Evolutionary conservation across 2,888 invertebrate species (phyloP).

Genomic region (Patella caerulea): DNA sequence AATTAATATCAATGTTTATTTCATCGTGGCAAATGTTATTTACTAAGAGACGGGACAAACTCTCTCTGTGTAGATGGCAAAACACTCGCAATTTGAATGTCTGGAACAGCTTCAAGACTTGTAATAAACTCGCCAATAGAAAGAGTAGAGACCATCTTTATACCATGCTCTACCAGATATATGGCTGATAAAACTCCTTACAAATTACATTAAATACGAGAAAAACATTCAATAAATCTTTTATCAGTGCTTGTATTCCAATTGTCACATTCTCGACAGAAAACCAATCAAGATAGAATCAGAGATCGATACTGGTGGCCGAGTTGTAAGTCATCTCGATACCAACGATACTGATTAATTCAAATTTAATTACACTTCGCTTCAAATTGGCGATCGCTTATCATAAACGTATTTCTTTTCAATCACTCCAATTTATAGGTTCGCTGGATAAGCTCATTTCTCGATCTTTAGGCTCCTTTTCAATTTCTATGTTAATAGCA

Average conservation of each 20-base stretch:
- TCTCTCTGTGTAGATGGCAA: too few relatives aligned
- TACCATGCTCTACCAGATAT: too few relatives aligned
- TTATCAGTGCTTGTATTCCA: slow-evolving; percentile 6
- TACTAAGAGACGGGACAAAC: too few relatives aligned
- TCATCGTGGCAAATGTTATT: too few relatives aligned
- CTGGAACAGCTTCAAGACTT: too few relatives aligned
- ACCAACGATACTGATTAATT: slow-evolving; percentile 59
- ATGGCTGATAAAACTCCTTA: not conserved
- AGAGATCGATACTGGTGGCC: not conserved
- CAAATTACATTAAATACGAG: not conserved
- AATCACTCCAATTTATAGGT: slow-evolving; percentile 10
- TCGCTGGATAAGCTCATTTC: slow-evolving; percentile 13
- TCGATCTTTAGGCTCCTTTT: slow-evolving; percentile 24
- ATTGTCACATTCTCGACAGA: slow-evolving; percentile 2
- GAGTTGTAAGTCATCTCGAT: slow-evolving; percentile 34
- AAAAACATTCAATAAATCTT: slow-evolving; percentile 7
- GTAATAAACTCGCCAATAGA: too few relatives aligned
- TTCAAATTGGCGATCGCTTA: slow-evolving; percentile 10
- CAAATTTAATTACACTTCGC: slow-evolving; percentile 54
- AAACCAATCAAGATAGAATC: slow-evolving; percentile 8
- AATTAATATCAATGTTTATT: too few relatives aligned
- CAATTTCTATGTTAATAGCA: slow-evolving; percentile 39
- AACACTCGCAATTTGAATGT: too few relatives aligned
- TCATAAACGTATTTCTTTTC: slow-evolving; percentile 13
- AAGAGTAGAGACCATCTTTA: too few relatives aligned